Percentiles rank a stretch among this genome's conserved stretches.
These are phyloP conservation scores for Macrosiphum euphorbiae DNA, from an alignment of 2,888 invertebrate species.

Conservation along the genomic window DNA sequence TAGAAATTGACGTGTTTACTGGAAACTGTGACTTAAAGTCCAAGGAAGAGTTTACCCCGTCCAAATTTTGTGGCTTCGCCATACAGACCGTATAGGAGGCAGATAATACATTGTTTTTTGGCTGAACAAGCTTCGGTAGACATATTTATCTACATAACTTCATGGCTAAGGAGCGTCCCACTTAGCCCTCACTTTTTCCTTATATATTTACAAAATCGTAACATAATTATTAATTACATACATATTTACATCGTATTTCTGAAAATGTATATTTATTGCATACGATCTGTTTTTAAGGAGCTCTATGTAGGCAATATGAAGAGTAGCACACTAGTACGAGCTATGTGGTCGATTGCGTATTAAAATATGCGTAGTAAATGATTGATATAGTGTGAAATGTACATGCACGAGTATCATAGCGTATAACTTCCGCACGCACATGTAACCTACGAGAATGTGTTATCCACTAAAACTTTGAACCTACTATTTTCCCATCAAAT, in stretches of 20 bases:
- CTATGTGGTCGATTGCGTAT: background rate
- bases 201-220: background rate
- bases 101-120: background rate
- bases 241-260: background rate
- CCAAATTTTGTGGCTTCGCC: background rate
- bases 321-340: background rate
- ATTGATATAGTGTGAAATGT: background rate
- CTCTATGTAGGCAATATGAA: background rate
- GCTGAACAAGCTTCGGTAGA: no score
- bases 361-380: background rate
- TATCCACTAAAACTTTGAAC: background rate
- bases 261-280: background rate
- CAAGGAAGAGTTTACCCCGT: background rate
- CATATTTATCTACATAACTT: background rate
- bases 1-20: background rate
- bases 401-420: background rate
- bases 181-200: background rate
- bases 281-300: background rate
- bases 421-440: background rate
- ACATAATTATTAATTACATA: background rate
- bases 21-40: background rate
- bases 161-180: background rate
- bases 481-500: background rate
- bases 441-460: background rate
- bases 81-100: background rate